Evolutionary conservation across 2,888 invertebrate species (phyloP).

Genomic region (Agrochola lota): DNA sequence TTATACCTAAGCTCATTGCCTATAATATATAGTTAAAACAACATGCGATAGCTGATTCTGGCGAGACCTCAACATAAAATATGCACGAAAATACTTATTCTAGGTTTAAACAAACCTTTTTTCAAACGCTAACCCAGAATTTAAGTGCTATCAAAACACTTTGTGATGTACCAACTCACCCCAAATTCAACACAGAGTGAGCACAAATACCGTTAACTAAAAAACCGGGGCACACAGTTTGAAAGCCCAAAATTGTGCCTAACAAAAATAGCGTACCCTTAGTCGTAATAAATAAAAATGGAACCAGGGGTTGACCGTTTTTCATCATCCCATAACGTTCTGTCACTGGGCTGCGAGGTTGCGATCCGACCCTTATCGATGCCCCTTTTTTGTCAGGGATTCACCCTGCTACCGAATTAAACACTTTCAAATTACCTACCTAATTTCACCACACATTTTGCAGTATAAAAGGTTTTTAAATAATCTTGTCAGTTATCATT

Average conservation of each 20-base stretch:
- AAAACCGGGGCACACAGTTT: slow-evolving; percentile 41
- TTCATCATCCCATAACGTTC: slow-evolving; percentile 53
- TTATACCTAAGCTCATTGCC: no score
- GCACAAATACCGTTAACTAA: slow-evolving; percentile 41
- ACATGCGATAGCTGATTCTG: not conserved
- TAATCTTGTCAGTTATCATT: not conserved
- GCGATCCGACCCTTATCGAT: slow-evolving; percentile 45
- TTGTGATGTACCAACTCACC: slow-evolving; percentile 26
- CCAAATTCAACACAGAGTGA: slow-evolving; percentile 23
- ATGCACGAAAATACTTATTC: slow-evolving; percentile 17
- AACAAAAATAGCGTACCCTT: slow-evolving; percentile 57
- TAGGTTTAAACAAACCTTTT: slow-evolving; percentile 27
- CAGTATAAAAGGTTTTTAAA: not conserved
- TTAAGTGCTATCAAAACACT: slow-evolving; percentile 43
- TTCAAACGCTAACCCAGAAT: slow-evolving; percentile 4
- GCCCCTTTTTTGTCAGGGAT: slow-evolving; percentile 46
- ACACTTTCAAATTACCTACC: slow-evolving; percentile 13
- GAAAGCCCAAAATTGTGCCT: slow-evolving; percentile 47
- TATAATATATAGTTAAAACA: no score
- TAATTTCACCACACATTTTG: slow-evolving; percentile 5
- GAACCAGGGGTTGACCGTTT: slow-evolving; percentile 43
- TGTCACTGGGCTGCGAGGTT: slow-evolving; percentile 47
- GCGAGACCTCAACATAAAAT: not conserved
- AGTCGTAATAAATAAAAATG: slow-evolving; percentile 59
- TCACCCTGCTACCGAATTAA: slow-evolving; percentile 42